Conservation (phyloP, 2,113 vertebrate species). For the Paramisgurnus dabryanus region DNA sequence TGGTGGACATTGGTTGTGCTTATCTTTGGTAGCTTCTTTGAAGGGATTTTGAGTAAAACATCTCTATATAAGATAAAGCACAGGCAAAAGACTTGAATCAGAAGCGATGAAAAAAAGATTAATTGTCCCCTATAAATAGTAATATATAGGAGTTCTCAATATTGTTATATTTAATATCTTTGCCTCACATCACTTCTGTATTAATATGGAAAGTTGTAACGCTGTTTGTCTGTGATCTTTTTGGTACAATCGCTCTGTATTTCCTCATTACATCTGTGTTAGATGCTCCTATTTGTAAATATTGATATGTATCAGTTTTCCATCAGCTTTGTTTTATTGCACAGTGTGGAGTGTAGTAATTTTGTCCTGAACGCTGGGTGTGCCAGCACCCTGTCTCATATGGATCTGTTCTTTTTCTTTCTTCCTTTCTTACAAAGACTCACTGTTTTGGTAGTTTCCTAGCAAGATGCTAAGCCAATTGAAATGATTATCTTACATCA, state of each 20-base stretch:
- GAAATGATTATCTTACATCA: conserved; percentile 36
- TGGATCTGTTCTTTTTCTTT: conserved; percentile 17
- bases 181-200: too few relatives aligned
- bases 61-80: too few relatives aligned
- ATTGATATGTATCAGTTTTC: not conserved
- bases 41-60: too few relatives aligned
- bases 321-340: not conserved
- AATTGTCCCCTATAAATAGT: too few relatives aligned
- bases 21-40: too few relatives aligned
- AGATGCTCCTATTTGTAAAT: not conserved
- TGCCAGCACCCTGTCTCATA: not conserved
- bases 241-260: not conserved
- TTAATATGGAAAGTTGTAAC: too few relatives aligned
- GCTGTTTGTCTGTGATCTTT: too few relatives aligned
- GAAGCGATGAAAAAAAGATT: too few relatives aligned
- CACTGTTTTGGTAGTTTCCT: conserved; percentile 45
- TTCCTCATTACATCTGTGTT: not conserved
- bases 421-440: conserved; percentile 44
- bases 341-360: not conserved
- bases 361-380: conserved; percentile 11
- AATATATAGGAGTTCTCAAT: too few relatives aligned
- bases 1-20: too few relatives aligned
- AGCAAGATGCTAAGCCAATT: conserved; percentile 48
- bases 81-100: too few relatives aligned
- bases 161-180: too few relatives aligned